These are phyloP conservation scores for Lottia gigantea DNA, from an alignment of 2,888 invertebrate species.

Conservation along the genomic window DNA sequence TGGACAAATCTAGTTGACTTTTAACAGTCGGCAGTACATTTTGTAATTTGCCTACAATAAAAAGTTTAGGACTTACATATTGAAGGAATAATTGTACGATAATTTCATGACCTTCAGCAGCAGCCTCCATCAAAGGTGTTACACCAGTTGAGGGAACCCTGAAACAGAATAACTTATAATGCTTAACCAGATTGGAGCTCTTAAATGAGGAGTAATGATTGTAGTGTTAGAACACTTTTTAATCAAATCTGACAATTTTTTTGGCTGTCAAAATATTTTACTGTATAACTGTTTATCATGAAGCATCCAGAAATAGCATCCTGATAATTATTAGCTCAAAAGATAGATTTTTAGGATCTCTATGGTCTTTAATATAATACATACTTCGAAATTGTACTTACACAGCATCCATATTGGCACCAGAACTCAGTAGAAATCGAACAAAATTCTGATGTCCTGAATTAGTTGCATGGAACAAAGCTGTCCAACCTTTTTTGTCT, in stretches of 20 bases:
- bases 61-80: constrained; percentile 51
- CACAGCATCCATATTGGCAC: constrained; percentile 66
- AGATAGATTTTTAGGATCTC: too few relatives aligned
- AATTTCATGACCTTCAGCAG: constrained; percentile 67
- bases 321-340: too few relatives aligned
- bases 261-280: too few relatives aligned
- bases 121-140: constrained; percentile 69
- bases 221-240: too few relatives aligned
- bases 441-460: constrained; percentile 69
- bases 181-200: too few relatives aligned
- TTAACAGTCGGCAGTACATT: too few relatives aligned
- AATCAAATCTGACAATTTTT: not conserved
- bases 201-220: too few relatives aligned
- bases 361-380: too few relatives aligned
- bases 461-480: constrained; percentile 68
- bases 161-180: constrained; percentile 17
- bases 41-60: not conserved
- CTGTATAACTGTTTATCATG: too few relatives aligned
- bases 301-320: too few relatives aligned
- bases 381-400: constrained; percentile 46
- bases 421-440: constrained; percentile 65
- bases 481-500: constrained; percentile 69
- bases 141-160: constrained; percentile 65
- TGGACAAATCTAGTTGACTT: too few relatives aligned
- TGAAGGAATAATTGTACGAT: constrained; percentile 67